Evolutionary conservation across 2,888 invertebrate genomes (phyloP), one percentile per base, ranked within the genome.

Genomic region (Meteorus cinctellus): DNA sequence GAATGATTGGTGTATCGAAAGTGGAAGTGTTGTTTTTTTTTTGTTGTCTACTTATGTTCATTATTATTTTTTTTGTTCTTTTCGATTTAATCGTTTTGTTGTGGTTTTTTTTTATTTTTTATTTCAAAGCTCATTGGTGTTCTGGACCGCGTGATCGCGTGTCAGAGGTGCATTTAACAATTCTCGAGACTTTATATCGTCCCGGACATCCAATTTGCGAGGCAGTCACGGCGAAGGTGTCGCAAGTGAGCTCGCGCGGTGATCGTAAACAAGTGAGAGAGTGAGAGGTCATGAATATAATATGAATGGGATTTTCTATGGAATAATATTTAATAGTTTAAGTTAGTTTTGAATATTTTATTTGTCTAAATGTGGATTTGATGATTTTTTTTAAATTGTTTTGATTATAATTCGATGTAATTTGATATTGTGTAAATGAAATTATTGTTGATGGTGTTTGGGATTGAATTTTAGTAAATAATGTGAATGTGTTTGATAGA

Each of bases 131-230:
- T 16, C 31, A 31, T 31, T 63, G 63, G 63, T 4, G 65, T 70
- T 69, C 75, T 72, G 72, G 65, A 69, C 60, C 63, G 51, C 74
- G 70, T 68, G 78, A 74, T 76, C 74, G 78, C 77, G 78, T 82
- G 82, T 82, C 80, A 79, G 51, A 77, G 51, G 69, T 76, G 77
- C 78, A 77, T 80, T 81, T 80, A 79, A 83, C 80, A 79, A 81
- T 69, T 71, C 70, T 67, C 59, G 75, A 78, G 73, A 79, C 73
- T 77, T 81, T 80, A 24, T 80, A 81, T 82, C 80, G 72, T 78
- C 62, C 65, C 60, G 73, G 81, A 82, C 79, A 81, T 79, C 78
- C 79, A 79, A 83, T 83, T 80, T 79, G 78, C 75, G 63, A 77
- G 77, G 74, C 77, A 70, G 73, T 79, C 78, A 76, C 72, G 74